These are phyloP conservation scores for Coleophora flavipennella DNA, from an alignment of 2,888 invertebrate genomes.

Conservation along the genomic window DNA sequence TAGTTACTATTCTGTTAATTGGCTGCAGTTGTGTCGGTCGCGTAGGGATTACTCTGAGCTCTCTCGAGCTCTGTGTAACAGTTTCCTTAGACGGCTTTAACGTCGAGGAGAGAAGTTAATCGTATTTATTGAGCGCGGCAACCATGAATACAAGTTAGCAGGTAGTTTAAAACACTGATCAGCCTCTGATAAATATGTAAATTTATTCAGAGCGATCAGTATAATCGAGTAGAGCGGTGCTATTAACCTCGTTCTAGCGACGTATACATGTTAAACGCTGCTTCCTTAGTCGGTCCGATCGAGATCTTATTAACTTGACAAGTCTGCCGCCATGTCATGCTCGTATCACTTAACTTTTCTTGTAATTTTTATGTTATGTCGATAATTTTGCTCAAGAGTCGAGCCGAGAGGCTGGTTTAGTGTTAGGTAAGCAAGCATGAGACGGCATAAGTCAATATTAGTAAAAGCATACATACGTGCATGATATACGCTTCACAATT, in stretches of 20 bases:
- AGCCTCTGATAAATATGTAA: constrained; percentile 59
- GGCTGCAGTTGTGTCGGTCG: constrained; percentile 4
- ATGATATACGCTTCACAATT: too few relatives aligned
- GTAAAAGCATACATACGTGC: too few relatives aligned
- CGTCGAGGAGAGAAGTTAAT: too few relatives aligned
- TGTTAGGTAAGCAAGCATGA: neutral
- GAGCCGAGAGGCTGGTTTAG: too few relatives aligned
- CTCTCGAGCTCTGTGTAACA: neutral
- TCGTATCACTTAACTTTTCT: too few relatives aligned
- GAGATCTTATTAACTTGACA: constrained; percentile 42
- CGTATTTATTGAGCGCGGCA: constrained; percentile 7
- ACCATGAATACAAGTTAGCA: constrained; percentile 12
- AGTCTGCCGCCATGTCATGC: constrained; percentile 1
- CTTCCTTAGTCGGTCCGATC: constrained; percentile 36
- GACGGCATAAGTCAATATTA: neutral
- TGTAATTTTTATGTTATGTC: too few relatives aligned
- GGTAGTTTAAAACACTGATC: constrained; percentile 56
- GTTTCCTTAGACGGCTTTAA: too few relatives aligned
- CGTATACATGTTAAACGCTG: constrained; percentile 46
- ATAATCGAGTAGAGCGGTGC: constrained; percentile 51
- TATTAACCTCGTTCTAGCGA: constrained; percentile 60
- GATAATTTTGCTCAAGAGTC: neutral
- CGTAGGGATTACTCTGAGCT: constrained; percentile 2
- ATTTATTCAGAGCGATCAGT: constrained; percentile 64
- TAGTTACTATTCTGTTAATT: neutral